Base-by-base conservation (phyloP, 2,797 vertebrate genomes). In the Etheostoma nigrum region DNA sequence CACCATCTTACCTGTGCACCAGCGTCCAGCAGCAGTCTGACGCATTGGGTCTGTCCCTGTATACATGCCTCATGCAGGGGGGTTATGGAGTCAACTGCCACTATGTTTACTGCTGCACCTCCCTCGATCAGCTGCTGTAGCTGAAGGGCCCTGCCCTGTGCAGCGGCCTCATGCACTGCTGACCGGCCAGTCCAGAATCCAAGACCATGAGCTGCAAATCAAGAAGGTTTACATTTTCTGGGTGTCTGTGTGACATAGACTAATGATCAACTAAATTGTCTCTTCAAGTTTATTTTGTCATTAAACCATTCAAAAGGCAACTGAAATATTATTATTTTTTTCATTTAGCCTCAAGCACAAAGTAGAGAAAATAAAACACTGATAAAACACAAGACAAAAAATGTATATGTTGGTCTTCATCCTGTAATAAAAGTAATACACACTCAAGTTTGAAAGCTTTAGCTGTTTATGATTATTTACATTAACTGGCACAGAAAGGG, bases 71-170 rank as follows among this genome's bases (percentile, higher is more conserved):
- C 97, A 0, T 99, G 98, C 79, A 99, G 82, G 0, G 98, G 97
- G 0, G 98, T 99, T 89, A 99, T 98, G 47, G 98, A 98, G 92
- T 99, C 97, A 4, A 96, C 95, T 0, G 96, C 97, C 79, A 98
- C 95, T 0, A 96, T 93, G 79, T 99, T 99, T 18, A 99, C 97
- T 0, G 96, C 97, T 8, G 97, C 96, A 0, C 98, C 98, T 0
- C 75, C 96, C 75, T 95, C 93, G 0, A 99, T 99, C 64, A 99
- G 93, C 85, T 92, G 93, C 91, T 95, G 96, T 76, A 99, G 94
- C 85, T 96, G 95, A 6, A 84, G 82, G 48, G 76, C 88, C 51
- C 96, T 92, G 3, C 98, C 97, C 0, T 92, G 82, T 57, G 96
- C 92, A 0, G 97, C 97, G 0, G 98, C 98, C 85, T 98, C 97